Conservation (phyloP, 1,140 invertebrate species). For the Pollicipes pollicipes region DNA sequence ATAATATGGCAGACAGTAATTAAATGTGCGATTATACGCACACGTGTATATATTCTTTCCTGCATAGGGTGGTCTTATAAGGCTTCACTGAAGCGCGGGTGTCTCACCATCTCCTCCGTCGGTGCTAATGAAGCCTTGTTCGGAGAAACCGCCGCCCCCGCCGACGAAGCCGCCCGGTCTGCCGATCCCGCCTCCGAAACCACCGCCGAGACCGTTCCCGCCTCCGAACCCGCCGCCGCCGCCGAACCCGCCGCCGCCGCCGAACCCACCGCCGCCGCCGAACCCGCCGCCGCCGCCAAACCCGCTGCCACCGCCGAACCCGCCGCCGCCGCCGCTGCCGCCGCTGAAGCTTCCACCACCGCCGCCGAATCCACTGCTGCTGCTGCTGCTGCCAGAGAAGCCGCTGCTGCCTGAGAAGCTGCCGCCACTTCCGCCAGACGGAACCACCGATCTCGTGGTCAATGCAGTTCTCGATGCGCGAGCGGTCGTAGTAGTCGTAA, state of each 20-base stretch:
- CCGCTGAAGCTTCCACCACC: too few relatives aligned
- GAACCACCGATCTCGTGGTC: neutral
- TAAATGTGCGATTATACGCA: too few relatives aligned
- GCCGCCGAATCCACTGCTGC: neutral
- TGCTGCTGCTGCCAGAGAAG: too few relatives aligned
- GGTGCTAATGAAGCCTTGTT: neutral
- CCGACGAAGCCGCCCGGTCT: neutral
- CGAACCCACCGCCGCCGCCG: too few relatives aligned
- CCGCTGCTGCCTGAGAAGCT: slow-evolving; percentile 3
- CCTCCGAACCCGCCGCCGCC: too few relatives aligned
- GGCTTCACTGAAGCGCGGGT: too few relatives aligned
- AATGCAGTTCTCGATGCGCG: slow-evolving; percentile 16
- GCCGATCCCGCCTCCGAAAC: too few relatives aligned
- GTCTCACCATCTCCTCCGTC: neutral
- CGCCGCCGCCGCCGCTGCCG: neutral
- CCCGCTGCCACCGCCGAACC: neutral
- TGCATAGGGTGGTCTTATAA: too few relatives aligned
- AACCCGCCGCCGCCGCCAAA: neutral
- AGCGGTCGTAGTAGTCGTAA: slow-evolving; percentile 70
- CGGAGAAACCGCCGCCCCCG: slow-evolving; percentile 3
- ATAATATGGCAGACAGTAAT: too few relatives aligned
- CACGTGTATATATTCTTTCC: too few relatives aligned
- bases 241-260: too few relatives aligned
- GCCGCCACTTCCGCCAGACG: slow-evolving; percentile 3
- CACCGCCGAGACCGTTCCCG: too few relatives aligned